Evolutionary conservation across 2,797 vertebrate genomes (phyloP).

Genomic region (Neopelma chrysocephalum): DNA sequence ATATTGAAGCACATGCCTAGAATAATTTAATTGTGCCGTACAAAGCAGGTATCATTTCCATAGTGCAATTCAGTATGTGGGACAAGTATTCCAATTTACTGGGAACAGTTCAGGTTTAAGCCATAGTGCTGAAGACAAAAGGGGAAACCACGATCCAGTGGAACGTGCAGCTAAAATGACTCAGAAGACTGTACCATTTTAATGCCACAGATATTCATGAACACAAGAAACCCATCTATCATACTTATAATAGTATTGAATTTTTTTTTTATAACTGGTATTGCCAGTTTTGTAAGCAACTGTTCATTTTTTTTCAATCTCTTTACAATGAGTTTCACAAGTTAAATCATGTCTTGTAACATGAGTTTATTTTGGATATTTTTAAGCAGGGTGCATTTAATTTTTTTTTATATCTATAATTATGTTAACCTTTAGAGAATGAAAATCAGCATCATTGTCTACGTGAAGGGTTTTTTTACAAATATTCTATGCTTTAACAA

Average conservation of each 20-base stretch:
- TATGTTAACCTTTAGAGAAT: background rate
- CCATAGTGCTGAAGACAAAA: background rate
- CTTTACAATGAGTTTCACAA: background rate
- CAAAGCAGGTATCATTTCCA: background rate
- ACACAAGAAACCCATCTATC: background rate
- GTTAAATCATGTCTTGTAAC: background rate
- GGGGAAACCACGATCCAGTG: background rate
- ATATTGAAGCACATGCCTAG: background rate
- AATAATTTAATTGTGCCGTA: background rate
- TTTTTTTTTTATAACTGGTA: background rate
- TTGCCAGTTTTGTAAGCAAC: background rate
- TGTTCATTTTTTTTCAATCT: background rate
- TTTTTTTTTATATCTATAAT: background rate
- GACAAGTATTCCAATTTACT: background rate
- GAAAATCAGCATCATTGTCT: background rate
- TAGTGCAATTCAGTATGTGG: background rate
- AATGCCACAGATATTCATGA: background rate
- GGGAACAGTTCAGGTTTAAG: background rate
- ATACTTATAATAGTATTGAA: background rate
- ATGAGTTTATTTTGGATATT: background rate
- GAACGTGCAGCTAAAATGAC: background rate
- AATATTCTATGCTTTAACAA: background rate
- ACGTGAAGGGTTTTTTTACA: background rate
- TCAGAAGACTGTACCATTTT: background rate
- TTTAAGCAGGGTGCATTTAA: background rate